Conservation (phyloP, 2,797 vertebrate species). For the Mus spretus region DNA sequence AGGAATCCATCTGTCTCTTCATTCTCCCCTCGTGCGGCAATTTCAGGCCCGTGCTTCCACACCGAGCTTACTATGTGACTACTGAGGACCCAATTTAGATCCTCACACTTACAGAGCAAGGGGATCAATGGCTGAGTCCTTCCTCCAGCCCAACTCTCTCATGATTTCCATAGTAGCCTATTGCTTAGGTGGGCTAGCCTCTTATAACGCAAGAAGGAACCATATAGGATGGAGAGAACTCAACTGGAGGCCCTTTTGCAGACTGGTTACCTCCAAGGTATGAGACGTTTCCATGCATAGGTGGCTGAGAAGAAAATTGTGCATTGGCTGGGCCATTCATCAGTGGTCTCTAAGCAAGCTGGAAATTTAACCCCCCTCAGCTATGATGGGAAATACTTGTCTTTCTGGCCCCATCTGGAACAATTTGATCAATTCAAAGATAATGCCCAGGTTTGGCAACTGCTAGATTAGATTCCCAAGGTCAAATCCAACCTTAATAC, state of each 20-base stretch:
- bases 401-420: neutral
- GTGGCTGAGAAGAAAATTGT: neutral
- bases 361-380: neutral
- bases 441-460: neutral
- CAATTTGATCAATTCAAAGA: neutral
- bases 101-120: neutral
- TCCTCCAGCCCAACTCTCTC: accelerated
- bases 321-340: too few relatives aligned
- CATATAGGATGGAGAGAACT: neutral
- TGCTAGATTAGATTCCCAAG: neutral
- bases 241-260: neutral
- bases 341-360: too few relatives aligned
- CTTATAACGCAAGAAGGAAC: neutral
- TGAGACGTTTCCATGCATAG: neutral
- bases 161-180: neutral
- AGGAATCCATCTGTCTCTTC: neutral
- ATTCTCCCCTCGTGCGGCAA: too few relatives aligned
- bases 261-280: neutral
- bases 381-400: neutral
- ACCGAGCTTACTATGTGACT: neutral
- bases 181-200: neutral
- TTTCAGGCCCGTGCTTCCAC: neutral
- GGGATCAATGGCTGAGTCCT: neutral
- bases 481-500: neutral
- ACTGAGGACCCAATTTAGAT: neutral